Evolutionary conservation across 1,140 invertebrate genomes (phyloP).

Genomic region (Physella acuta): DNA sequence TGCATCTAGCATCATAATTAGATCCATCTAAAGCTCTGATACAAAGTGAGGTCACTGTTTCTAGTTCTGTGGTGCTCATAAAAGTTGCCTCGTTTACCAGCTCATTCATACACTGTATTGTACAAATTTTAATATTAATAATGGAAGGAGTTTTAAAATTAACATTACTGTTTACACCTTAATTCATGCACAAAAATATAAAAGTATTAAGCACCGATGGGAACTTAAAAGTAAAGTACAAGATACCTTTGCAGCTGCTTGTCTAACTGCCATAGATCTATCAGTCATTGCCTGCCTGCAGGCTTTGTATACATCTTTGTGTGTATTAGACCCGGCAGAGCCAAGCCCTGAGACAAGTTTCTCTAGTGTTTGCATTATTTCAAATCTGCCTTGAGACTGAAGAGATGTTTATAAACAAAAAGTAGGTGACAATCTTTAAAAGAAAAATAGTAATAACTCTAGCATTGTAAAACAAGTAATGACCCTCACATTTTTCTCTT

Average conservation of each 20-base stretch:
- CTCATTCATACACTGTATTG: slow-evolving; percentile 76
- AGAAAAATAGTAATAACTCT: neutral
- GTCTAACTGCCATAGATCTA: slow-evolving; percentile 85
- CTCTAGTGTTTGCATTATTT: slow-evolving; percentile 94
- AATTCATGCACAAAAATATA: too few species aligned
- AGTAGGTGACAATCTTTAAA: neutral
- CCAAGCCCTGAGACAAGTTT: slow-evolving; percentile 85
- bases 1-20: slow-evolving; percentile 90
- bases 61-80: slow-evolving; percentile 85
- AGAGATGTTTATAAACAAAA: slow-evolving; percentile 24
- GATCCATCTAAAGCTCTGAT: slow-evolving; percentile 90
- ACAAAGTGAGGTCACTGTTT: slow-evolving; percentile 84
- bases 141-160: too few species aligned
- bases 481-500: too few species aligned
- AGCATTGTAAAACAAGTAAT: neutral
- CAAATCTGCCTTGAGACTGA: slow-evolving; percentile 86
- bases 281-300: slow-evolving; percentile 83
- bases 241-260: slow-evolving; percentile 78
- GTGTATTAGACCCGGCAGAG: slow-evolving; percentile 78
- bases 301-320: slow-evolving; percentile 91
- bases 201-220: too few species aligned
- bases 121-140: too few species aligned
- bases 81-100: slow-evolving; percentile 87
- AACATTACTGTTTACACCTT: too few species aligned
- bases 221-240: neutral